Evolutionary conservation across 2,113 vertebrate genomes (phyloP), one percentile per base, ranked within the genome.

Genomic region (Eclectus roratus): DNA sequence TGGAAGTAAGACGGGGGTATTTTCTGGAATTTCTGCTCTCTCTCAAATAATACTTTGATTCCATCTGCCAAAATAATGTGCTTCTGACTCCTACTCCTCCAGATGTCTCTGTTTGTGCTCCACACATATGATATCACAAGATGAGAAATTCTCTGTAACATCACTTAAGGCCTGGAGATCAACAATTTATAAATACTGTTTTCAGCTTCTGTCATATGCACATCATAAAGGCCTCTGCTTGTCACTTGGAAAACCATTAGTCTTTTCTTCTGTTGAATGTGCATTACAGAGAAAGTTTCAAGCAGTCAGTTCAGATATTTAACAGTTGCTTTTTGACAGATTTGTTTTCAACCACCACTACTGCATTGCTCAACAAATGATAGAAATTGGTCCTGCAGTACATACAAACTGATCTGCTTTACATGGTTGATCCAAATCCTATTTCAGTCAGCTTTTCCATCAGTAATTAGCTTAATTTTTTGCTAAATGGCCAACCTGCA

Each of bases 1-100:
- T 7, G 33, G 47, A 66, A 7, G 80, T 37, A 46, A 70, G 10
- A 4, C 80, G 29, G 8, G 33, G 16, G 0, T 63, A 64, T 82
- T 84, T 92, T 94, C 58, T 94, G 64, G 41, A 78, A 89, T 81
- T 73, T 93, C 44, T 91, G 63, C 43, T 85, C 44, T 86, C 77
- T 89, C 35, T 60, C 47, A 93, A 61, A 69, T 77, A 52, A 64
- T 39, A 17, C 50, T 86, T 73, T 43, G 41, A 71, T 20, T 83
- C 88, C 91, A 94, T 94, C 89, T 97, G 95, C 27, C 80, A 76
- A 41, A 91, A 83, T 68, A 96, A 94, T 72, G 89, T 90, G 81
- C 16, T 84, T 39, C 73, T 72, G 85, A 89, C 77, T 77, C 89
- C 87, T 81, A 80, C 91, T 74, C 87, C 90, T 94, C 73, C 94